Evolutionary conservation across 2,797 vertebrate genomes (phyloP).

Genomic region (Oreonectes daqikongensis): DNA sequence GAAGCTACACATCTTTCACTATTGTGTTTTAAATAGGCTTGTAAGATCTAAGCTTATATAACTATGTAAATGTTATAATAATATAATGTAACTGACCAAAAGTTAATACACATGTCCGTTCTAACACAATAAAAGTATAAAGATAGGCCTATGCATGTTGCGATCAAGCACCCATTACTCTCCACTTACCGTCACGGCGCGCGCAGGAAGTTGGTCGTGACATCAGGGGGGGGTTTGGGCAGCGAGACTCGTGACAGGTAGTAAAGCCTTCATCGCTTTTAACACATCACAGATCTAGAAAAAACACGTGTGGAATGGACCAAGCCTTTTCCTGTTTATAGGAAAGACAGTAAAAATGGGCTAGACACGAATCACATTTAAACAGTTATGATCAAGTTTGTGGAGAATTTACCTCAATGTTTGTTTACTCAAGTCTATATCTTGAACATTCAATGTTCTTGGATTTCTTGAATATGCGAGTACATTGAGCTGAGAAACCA

Average conservation of each 20-base stretch:
- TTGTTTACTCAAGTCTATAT: background rate
- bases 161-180: background rate
- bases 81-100: no score
- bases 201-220: conserved; percentile 40
- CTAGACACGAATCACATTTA: background rate
- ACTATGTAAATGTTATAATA: no score
- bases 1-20: no score
- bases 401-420: background rate
- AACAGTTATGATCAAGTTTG: background rate
- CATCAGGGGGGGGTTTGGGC: background rate
- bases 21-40: no score
- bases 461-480: no score
- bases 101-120: no score
- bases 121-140: no score
- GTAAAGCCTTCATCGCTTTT: background rate
- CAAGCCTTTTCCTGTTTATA: conserved; percentile 29
- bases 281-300: background rate
- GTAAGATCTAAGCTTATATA: no score
- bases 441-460: background rate
- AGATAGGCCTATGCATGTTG: no score
- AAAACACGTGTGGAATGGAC: background rate
- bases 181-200: background rate
- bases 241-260: conserved; percentile 13
- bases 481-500: no score
- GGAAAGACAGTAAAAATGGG: background rate